Conservation (phyloP, 2,797 vertebrate genomes). For the Uromys caudimaculatus region DNA sequence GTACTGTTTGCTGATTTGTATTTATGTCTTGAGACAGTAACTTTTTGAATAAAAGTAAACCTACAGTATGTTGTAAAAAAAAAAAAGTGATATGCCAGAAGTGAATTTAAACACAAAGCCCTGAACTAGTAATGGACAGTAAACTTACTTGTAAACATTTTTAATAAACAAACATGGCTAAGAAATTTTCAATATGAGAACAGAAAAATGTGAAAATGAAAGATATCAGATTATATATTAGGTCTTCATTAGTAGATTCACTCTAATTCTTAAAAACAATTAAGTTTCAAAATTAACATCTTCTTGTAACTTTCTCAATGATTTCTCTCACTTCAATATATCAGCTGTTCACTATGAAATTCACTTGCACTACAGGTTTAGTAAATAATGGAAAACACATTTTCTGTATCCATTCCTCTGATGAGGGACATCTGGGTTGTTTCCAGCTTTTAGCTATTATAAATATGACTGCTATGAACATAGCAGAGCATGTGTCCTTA, state of each 20-base stretch:
- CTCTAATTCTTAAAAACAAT: not conserved
- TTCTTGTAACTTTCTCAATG: not conserved
- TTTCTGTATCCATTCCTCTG: too few relatives aligned
- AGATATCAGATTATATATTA: not conserved
- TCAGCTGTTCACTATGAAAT: not conserved
- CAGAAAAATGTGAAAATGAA: not conserved
- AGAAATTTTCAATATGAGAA: not conserved
- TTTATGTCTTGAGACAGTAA: too few relatives aligned
- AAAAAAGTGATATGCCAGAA: slow-evolving; percentile 17
- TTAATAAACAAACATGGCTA: not conserved
- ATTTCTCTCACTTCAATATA: not conserved
- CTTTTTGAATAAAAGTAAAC: too few relatives aligned
- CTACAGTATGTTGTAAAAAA: too few relatives aligned
- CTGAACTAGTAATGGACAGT: not conserved
- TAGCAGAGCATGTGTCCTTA: too few relatives aligned
- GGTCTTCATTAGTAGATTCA: not conserved
- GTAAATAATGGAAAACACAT: slow-evolving; percentile 41
- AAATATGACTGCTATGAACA: too few relatives aligned
- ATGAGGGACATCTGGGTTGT: too few relatives aligned
- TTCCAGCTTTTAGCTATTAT: too few relatives aligned
- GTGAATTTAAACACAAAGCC: not conserved
- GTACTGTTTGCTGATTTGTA: too few relatives aligned
- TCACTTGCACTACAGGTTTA: slow-evolving; percentile 12
- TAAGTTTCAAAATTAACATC: not conserved
- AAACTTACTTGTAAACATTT: not conserved